phyloP scores from a whole-genome alignment of 2,113 vertebrate species.

The Calypte anna region DNA sequence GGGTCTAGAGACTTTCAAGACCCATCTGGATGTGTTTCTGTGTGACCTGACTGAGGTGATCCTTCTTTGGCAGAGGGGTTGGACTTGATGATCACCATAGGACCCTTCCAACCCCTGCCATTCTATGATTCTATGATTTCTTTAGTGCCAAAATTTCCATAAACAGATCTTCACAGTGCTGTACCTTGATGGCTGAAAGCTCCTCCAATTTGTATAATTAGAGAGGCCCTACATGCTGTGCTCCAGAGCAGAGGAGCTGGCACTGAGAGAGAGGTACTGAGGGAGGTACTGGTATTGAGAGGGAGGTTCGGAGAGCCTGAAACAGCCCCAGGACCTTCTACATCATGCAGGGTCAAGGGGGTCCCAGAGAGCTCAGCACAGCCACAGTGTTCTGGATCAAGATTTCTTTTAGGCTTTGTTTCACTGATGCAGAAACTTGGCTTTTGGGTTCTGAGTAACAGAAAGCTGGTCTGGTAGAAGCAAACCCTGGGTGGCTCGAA shows the following conservation, averaged over 20 bases:
- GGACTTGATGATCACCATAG: no score
- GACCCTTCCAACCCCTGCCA: neutral
- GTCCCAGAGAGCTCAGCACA: neutral
- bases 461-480: neutral
- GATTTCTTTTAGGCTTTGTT: neutral
- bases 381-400: accelerated
- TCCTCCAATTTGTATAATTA: neutral
- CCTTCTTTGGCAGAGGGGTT: no score
- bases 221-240: neutral
- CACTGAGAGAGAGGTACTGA: no score
- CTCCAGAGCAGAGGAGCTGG: neutral
- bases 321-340: neutral
- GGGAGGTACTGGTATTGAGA: neutral
- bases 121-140: neutral
- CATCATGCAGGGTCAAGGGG: accelerated
- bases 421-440: neutral
- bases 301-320: neutral
- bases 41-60: no score
- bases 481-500: neutral
- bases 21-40: no score
- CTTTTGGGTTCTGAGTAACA: neutral
- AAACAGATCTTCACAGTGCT: neutral
- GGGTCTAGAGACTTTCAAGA: no score
- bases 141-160: neutral
- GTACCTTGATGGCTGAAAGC: neutral